phyloP scores from a whole-genome alignment of 2,113 vertebrate species.

The Gobiocypris rarus region DNA sequence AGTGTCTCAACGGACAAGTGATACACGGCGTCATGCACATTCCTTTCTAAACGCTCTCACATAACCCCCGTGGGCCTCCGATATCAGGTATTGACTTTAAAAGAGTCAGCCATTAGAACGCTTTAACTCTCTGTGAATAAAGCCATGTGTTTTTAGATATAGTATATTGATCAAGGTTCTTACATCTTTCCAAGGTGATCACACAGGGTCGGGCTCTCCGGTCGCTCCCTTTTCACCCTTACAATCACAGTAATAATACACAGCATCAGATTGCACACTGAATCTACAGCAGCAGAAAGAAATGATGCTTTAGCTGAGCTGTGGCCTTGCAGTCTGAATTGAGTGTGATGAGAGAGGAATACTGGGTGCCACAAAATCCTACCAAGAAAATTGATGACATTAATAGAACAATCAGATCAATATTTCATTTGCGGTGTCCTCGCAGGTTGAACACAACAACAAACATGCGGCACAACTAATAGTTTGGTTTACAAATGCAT shows the following conservation, averaged over 20 bases:
- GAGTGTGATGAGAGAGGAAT: background rate
- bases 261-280: conserved; percentile 5
- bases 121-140: conserved; percentile 25
- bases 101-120: conserved; percentile 55
- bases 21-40: conserved; percentile 74
- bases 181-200: conserved; percentile 75
- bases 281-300: background rate
- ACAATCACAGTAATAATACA: conserved; percentile 56
- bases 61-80: conserved; percentile 69
- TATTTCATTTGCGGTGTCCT: background rate
- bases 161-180: conserved; percentile 40
- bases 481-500: background rate
- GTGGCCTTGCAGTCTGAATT: conserved; percentile 1
- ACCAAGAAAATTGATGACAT: background rate
- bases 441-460: background rate
- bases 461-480: background rate
- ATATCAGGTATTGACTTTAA: conserved; percentile 70
- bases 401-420: background rate
- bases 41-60: conserved; percentile 69
- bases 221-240: conserved; percentile 79
- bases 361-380: background rate
- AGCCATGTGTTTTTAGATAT: conserved; percentile 4
- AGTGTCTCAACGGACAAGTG: conserved; percentile 56
- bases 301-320: background rate
- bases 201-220: conserved; percentile 74